Base-by-base conservation (phyloP, 2,888 invertebrate genomes). In the Tachystola acroxantha region DNA sequence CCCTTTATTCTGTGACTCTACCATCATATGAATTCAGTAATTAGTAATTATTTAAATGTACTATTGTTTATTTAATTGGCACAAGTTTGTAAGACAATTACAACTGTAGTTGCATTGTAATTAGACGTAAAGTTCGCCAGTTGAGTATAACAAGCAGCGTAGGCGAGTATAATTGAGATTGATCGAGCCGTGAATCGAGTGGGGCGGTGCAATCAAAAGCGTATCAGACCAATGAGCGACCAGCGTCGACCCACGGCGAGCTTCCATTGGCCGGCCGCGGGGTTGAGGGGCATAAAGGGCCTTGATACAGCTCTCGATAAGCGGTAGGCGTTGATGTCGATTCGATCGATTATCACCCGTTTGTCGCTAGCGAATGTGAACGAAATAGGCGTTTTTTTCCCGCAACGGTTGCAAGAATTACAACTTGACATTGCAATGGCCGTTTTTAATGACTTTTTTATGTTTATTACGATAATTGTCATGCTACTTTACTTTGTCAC, bases 191-290 rank as follows among this genome's bases (percentile, higher is more conserved):
- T 67, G 79, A 70, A 84, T 84, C 76, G 78, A 73, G 74, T 69
- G 78, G 79, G 85, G 85, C 84, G 85, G 79, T 46, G 84, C 84
- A 80, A 84, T 85, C 85, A 85, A 85, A 86, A 71, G 68, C 76
- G 75, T 73, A 81, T 80, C 77, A 74, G 66, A 58, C 84, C 84
- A 85, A 85, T 85, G 64, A 58, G 74, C 59, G 71, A 52, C 50
- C 63, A 53, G 59, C 67, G 44, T 51, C 52, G 50, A 44, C 48
- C 54, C 58, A 57, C 51, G 62, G 63, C 46, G 53, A 62, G 46
- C 56, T 57, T 64, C 53, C 50, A 85, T 85, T 85, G 85, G 85
- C 60, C 60, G 53, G 52, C 42, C 44, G 69, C 69, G 55, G 81
- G 82, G 79, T 75, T 73, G 74, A 66, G 73, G 67, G 64, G 68